Evolutionary conservation across 2,113 vertebrate genomes (phyloP), one percentile per base, ranked within the genome.

Genomic region (Mus spicilegus): DNA sequence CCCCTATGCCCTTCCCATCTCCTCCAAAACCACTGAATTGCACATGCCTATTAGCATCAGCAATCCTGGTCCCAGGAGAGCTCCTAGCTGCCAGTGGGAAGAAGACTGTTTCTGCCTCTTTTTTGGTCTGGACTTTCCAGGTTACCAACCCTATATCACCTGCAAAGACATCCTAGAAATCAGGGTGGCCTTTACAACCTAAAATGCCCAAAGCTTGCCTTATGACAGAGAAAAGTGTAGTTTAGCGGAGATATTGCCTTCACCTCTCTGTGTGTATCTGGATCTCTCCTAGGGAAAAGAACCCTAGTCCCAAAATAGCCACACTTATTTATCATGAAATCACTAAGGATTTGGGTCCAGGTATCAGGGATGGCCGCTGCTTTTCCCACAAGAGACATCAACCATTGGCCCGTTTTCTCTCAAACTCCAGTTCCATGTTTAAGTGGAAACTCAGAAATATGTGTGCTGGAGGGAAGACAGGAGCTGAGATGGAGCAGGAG

Each of bases 361-460:
- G 20, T 63, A 33, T 88, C 36, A 42, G 28, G 39, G 13, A 63
- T 92, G 56, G 56, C 58, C 58, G 17, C 17, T 73, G 24, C 86
- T 69, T 90, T 94, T 56, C 75, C 20, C 72, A 95, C 17, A 76
- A 76, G 73, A 70, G 65, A 93, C 20, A 73, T 58, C 81, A 96
- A 65, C 90, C 88, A 80, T 20, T 6, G 36, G 56, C 69, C 77
- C 51, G 16, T 95, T 96, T 97, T 88, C 81, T 76, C 88, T 72
- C 63, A 72, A 92, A 95, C 11, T 96, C 96, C 97, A 97, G 96
- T 96, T 96, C 96, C 92, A 30, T 49, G 67, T 97, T 97, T 98
- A 93, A 95, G 93, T 72, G 61, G 88, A 97, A 89, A 96, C 77
- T 54, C 54, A 65, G 92, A 84, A 95, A 84, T 96, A 78, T 87